These are phyloP conservation scores for Oncorhynchus nerka DNA, from an alignment of 2,113 vertebrate genomes.

Conservation along the genomic window DNA sequence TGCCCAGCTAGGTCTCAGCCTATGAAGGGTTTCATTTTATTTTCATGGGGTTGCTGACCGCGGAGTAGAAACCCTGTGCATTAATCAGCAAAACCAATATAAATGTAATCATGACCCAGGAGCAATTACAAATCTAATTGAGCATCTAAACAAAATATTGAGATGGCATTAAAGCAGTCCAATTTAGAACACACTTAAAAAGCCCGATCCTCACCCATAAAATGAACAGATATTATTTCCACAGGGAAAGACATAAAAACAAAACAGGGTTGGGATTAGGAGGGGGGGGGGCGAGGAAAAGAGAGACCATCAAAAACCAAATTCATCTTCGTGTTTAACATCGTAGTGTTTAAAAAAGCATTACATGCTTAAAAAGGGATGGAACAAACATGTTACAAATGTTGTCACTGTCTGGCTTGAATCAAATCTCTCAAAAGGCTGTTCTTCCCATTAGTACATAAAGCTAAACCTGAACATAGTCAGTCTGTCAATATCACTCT, in stretches of 20 bases:
- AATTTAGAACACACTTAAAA: conserved; percentile 69
- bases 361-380: background rate
- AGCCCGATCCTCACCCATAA: conserved; percentile 60
- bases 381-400: background rate
- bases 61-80: conserved; percentile 54
- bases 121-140: conserved; percentile 74
- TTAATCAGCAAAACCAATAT: conserved; percentile 73
- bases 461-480: background rate
- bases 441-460: background rate
- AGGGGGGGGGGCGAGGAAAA: background rate
- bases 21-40: conserved; percentile 59
- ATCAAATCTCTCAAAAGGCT: background rate
- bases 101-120: conserved; percentile 71
- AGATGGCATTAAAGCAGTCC: conserved; percentile 60
- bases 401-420: background rate
- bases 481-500: no score
- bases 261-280: conserved; percentile 11
- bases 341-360: background rate
- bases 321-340: background rate
- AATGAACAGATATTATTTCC: conserved; percentile 51
- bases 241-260: conserved; percentile 18
- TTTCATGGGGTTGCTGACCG: conserved; percentile 69
- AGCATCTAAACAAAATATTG: conserved; percentile 74
- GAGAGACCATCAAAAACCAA: background rate
- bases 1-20: background rate